phyloP scores from a whole-genome alignment of 2,888 invertebrate genomes.

The Hirtodrosophila confusa region DNA sequence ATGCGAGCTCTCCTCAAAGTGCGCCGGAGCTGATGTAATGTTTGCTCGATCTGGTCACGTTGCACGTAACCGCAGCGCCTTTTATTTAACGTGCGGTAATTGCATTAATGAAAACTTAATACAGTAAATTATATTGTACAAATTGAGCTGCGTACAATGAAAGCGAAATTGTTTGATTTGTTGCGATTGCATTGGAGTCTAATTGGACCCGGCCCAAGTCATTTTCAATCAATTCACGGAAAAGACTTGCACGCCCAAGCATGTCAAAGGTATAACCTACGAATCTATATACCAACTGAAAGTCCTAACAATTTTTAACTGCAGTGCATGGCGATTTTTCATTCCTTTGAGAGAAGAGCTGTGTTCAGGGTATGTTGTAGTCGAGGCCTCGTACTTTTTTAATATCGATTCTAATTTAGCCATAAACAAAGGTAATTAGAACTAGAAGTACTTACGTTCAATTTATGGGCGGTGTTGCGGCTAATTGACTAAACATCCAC shows the following conservation, averaged over 20 bases:
- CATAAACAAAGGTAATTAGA: too few species aligned
- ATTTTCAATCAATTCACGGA: slow-evolving; percentile 52
- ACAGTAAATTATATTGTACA: slow-evolving; percentile 77
- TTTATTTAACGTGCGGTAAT: slow-evolving; percentile 75
- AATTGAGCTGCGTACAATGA: slow-evolving; percentile 77
- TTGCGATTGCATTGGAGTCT: slow-evolving; percentile 34
- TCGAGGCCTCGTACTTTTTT: too few species aligned
- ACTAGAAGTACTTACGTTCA: too few species aligned
- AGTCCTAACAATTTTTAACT: too few species aligned
- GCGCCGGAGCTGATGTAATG: slow-evolving; percentile 69
- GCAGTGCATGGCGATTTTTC: too few species aligned
- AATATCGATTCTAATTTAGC: too few species aligned
- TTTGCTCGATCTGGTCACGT: slow-evolving; percentile 75
- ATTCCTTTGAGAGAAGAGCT: too few species aligned
- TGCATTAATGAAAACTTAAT: slow-evolving; percentile 77
- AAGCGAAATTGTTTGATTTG: slow-evolving; percentile 75
- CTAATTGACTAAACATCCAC: too few species aligned
- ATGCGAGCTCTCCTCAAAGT: slow-evolving; percentile 40
- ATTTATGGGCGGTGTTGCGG: too few species aligned
- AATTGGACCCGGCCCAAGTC: slow-evolving; percentile 29
- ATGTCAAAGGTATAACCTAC: slow-evolving; percentile 41
- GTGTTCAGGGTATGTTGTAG: too few species aligned
- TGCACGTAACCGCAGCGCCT: slow-evolving; percentile 76
- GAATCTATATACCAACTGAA: too few species aligned
- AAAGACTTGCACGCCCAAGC: slow-evolving; percentile 24